Conservation (phyloP, 2,797 vertebrate species). For the Pelochelys cantorii region DNA sequence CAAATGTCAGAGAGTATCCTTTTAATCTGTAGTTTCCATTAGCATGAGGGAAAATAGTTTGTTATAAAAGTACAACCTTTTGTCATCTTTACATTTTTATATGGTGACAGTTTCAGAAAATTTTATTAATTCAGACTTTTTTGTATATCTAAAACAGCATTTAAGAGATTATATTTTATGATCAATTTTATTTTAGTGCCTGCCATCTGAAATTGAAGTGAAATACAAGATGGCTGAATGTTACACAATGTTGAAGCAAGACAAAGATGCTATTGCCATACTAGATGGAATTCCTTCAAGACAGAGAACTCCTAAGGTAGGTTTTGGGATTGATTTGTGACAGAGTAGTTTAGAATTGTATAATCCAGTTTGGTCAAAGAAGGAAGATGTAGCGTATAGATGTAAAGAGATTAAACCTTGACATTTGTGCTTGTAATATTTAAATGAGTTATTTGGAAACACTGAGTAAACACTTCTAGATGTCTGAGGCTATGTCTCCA, state of each 20-base stretch:
- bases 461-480: neutral
- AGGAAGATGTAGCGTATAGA: rapidly evolving
- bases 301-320: slow-evolving; percentile 96
- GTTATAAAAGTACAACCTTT: neutral
- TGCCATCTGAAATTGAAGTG: slow-evolving; percentile 98
- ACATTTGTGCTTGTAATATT: neutral
- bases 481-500: too few species aligned
- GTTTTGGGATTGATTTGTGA: neutral
- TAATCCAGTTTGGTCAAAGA: neutral
- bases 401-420: neutral
- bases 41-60: neutral
- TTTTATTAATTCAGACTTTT: rapidly evolving
- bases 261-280: slow-evolving; percentile 98
- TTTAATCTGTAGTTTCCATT: neutral
- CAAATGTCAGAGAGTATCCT: rapidly evolving
- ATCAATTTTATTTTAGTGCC: slow-evolving; percentile 81
- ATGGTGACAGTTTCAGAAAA: neutral
- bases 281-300: slow-evolving; percentile 97
- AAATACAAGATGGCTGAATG: slow-evolving; percentile 99
- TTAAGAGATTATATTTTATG: rapidly evolving
- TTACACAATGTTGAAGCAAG: slow-evolving; percentile 96
- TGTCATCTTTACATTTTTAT: neutral
- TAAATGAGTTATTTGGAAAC: neutral
- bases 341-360: neutral
- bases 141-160: neutral